These are phyloP conservation scores for Cetonia aurata DNA, from an alignment of 2,888 invertebrate genomes.

Conservation along the genomic window DNA sequence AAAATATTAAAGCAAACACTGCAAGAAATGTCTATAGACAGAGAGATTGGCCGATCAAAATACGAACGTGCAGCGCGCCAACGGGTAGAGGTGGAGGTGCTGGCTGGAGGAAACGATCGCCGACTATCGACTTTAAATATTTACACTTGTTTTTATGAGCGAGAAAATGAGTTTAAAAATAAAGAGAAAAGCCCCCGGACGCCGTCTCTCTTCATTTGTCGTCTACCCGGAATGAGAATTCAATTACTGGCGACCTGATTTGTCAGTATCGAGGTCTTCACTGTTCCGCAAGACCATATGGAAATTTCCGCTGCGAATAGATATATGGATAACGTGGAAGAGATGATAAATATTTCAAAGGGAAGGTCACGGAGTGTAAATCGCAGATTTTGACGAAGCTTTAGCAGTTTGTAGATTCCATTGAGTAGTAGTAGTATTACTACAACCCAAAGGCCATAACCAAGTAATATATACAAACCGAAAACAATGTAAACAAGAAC, in stretches of 20 bases:
- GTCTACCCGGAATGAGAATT: conserved; percentile 54
- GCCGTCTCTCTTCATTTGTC: conserved; percentile 47
- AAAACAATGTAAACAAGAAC: too few relatives aligned
- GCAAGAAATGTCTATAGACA: conserved; percentile 66
- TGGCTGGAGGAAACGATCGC: conserved; percentile 61
- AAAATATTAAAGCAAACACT: conserved; percentile 67
- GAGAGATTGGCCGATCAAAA: conserved; percentile 66
- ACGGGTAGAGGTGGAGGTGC: too few relatives aligned
- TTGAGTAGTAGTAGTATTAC: too few relatives aligned
- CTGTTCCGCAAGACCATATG: not conserved
- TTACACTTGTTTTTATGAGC: conserved; percentile 64
- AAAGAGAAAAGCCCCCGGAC: conserved; percentile 53
- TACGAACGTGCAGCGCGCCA: conserved; percentile 50
- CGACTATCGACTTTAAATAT: conserved; percentile 66
- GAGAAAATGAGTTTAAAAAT: conserved; percentile 62
- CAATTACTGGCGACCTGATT: conserved; percentile 48
- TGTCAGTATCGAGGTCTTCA: conserved; percentile 15
- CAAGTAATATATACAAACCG: too few relatives aligned
- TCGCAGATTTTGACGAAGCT: too few relatives aligned
- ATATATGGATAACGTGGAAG: too few relatives aligned
- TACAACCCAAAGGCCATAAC: too few relatives aligned
- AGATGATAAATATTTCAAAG: too few relatives aligned
- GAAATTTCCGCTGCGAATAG: not conserved
- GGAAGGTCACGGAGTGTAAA: too few relatives aligned
- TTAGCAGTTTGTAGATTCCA: too few relatives aligned